Evolutionary conservation across 2,888 invertebrate species (phyloP).

Genomic region (Drosophila robusta): DNA sequence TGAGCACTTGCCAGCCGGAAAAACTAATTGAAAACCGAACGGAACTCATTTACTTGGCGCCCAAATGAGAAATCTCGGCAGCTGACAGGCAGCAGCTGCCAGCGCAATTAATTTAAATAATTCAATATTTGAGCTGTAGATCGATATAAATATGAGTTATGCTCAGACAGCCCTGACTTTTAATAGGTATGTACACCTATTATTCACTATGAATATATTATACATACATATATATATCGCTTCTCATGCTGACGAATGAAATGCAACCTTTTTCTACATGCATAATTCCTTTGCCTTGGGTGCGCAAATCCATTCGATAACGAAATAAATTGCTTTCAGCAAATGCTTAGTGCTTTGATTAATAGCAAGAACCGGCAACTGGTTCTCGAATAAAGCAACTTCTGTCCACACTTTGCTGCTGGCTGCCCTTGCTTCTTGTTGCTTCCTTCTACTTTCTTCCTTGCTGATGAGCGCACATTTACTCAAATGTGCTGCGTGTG

Average conservation of each 20-base stretch:
- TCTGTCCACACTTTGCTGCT: slow-evolving; percentile 30
- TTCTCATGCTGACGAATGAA: slow-evolving; percentile 2
- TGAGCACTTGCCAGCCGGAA: slow-evolving; percentile 20
- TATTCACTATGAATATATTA: no score
- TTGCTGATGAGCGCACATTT: slow-evolving; percentile 77
- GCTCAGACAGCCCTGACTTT: slow-evolving; percentile 14
- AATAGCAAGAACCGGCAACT: slow-evolving; percentile 66
- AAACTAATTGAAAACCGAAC: slow-evolving; percentile 47
- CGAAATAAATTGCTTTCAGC: slow-evolving; percentile 80
- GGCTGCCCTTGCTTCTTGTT: slow-evolving; percentile 14
- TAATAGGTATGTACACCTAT: slow-evolving; percentile 37
- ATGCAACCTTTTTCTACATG: slow-evolving; percentile 36
- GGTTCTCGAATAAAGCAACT: slow-evolving; percentile 36
- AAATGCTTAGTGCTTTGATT: slow-evolving; percentile 78
- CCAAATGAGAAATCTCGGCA: slow-evolving; percentile 23
- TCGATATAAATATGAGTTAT: slow-evolving; percentile 57
- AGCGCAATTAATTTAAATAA: slow-evolving; percentile 54
- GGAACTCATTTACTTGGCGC: slow-evolving; percentile 50
- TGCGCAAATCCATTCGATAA: slow-evolving; percentile 71
- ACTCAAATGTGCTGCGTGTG: slow-evolving; percentile 54
- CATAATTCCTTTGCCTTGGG: slow-evolving; percentile 50
- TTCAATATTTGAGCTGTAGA: slow-evolving; percentile 45
- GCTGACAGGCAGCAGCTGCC: slow-evolving; percentile 32
- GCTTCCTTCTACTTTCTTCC: slow-evolving; percentile 31
- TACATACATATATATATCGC: slow-evolving; percentile 3